Evolutionary conservation across 2,888 invertebrate species (phyloP).

Genomic region (Tipula helvola): DNA sequence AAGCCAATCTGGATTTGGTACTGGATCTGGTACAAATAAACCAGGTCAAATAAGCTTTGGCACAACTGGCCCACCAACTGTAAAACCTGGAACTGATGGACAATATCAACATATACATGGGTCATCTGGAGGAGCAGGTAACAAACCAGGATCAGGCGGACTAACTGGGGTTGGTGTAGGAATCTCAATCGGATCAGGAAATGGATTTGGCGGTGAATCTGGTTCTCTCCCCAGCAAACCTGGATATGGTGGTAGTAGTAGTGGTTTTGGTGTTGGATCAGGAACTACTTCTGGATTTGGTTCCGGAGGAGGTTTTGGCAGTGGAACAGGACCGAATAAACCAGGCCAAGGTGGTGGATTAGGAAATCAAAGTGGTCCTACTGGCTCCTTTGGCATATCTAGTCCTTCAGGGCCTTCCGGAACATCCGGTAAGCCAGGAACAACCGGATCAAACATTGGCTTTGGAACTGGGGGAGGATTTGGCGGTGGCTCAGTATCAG

Average conservation of each 20-base stretch:
- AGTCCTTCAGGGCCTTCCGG: background rate
- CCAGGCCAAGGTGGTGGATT: background rate
- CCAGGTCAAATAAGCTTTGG: background rate
- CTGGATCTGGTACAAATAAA: background rate
- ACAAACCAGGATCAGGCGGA: too few relatives aligned
- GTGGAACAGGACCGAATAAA: background rate
- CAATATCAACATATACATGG: constrained; percentile 4
- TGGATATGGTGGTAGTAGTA: too few relatives aligned
- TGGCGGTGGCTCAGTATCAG: too few relatives aligned
- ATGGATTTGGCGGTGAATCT: too few relatives aligned
- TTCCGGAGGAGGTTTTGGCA: background rate
- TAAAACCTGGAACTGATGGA: background rate
- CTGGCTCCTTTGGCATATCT: constrained; percentile 8
- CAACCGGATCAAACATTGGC: constrained; percentile 14
- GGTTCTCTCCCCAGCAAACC: background rate
- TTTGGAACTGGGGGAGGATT: background rate
- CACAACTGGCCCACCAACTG: background rate
- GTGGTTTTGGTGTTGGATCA: background rate
- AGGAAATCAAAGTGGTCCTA: background rate
- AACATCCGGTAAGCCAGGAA: constrained; percentile 15
- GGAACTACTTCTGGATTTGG: background rate
- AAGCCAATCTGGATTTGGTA: background rate
- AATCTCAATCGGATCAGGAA: too few relatives aligned
- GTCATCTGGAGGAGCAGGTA: background rate
- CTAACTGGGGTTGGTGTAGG: too few relatives aligned